Evolutionary conservation across 1,140 invertebrate genomes (phyloP), one percentile per base, ranked within the genome.

Genomic region (Yoshiicerus persimilis): DNA sequence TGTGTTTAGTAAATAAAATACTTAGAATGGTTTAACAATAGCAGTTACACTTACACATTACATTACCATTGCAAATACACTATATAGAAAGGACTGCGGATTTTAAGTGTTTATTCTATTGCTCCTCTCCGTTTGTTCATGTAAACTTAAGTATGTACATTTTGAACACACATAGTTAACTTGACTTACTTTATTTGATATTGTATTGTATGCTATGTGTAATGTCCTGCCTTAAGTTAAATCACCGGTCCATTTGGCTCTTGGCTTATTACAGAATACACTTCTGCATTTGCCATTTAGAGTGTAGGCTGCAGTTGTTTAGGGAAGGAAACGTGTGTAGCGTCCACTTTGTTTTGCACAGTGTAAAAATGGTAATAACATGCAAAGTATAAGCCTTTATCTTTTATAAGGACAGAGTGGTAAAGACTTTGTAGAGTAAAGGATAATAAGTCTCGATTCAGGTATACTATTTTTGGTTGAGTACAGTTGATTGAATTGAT

Each of bases 1-100:
- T 70, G 66, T 70, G 66, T 70, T 70, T 70, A 70, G 66, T 70
- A 70, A 70, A 70, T 30, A 70, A 70, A 70, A 70, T 70, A 70
- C 66, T 70, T 30, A 70, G 66, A 70, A 70, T 70, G 66, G 66
- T 30, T 30, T 70, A 70, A 70, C 66, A 70, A 70, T 32, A 16
- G 47, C 47, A 56, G 66, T 70, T 32, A 70, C 41, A 20, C 41
- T 70, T 32, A 70, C 66, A 70, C 66, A 30, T 70, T 23, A 25
- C 66, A 70, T 25, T 27, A 20, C 41, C 11, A 47, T 11, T 47
- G 41, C n/a, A n/a, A n/a, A n/a, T n/a, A n/a, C n/a, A n/a, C n/a
- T n/a, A n/a, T 56, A n/a, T n/a, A 47, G 11, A 4, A 56, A 1
- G 20, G 16, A 56, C 16, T 56, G 47, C 47, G n/a, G n/a, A 56